Evolutionary conservation across 2,797 vertebrate species (phyloP).

Genomic region (Thunnus albacares): DNA sequence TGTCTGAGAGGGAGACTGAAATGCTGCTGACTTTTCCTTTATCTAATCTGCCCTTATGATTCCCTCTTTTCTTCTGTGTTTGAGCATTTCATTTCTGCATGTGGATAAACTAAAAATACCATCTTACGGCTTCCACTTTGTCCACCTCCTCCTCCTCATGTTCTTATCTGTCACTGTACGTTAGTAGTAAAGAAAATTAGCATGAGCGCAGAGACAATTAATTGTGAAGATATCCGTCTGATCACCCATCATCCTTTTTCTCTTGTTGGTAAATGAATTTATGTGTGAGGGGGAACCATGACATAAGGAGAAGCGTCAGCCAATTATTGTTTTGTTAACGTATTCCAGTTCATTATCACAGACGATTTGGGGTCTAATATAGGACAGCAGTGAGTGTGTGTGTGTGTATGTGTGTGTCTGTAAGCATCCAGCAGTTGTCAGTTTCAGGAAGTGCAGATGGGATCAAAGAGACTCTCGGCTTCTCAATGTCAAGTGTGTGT

Average conservation of each 20-base stretch:
- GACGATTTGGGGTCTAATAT: conserved; percentile 37
- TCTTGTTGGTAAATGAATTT: conserved; percentile 41
- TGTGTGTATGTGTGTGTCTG: conserved; percentile 14
- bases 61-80: conserved; percentile 16
- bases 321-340: conserved; percentile 47
- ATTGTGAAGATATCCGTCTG: conserved; percentile 12
- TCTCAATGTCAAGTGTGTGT: conserved; percentile 72
- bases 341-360: conserved; percentile 39
- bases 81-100: neutral
- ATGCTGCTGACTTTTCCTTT: conserved; percentile 54
- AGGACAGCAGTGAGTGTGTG: conserved; percentile 12
- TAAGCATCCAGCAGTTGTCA: conserved; percentile 31
- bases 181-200: conserved; percentile 21
- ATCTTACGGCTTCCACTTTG: conserved; percentile 9
- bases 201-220: conserved; percentile 16
- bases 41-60: conserved; percentile 28
- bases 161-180: conserved; percentile 20
- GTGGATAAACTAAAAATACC: conserved; percentile 31
- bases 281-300: conserved; percentile 2
- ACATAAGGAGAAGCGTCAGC: conserved; percentile 17
- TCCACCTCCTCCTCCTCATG: neutral
- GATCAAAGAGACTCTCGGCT: conserved; percentile 78
- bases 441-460: conserved; percentile 61
- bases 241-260: conserved; percentile 34
- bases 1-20: conserved; percentile 59